Conservation (phyloP, 1,140 invertebrate genomes). For the Tetraneura akinire region DNA sequence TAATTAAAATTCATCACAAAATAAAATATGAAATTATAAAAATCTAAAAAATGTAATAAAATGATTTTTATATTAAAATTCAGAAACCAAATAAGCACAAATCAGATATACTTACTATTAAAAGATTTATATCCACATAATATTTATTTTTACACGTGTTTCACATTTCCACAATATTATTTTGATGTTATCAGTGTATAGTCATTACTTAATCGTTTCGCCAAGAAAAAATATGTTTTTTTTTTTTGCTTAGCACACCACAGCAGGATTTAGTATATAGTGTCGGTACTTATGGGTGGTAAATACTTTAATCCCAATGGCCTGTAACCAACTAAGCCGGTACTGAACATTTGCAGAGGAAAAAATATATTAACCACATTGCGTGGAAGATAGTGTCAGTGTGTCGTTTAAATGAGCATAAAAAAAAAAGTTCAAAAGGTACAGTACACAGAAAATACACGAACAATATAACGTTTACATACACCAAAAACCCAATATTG, state of each 20-base stretch:
- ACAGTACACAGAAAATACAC: background rate
- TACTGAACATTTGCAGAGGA: constrained; percentile 7
- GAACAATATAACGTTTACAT: background rate
- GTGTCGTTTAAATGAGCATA: constrained; percentile 19
- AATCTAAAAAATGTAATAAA: too few species aligned
- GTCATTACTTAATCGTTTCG: constrained; percentile 24
- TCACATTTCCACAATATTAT: constrained; percentile 8
- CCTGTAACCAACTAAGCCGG: constrained; percentile 44
- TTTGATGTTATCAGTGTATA: background rate
- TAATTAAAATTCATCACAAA: too few species aligned
- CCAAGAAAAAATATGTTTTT: background rate
- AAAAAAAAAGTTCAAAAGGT: constrained; percentile 14
- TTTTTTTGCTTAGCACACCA: constrained; percentile 38
- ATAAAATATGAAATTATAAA: too few species aligned
- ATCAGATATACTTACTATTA: too few species aligned
- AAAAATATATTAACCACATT: constrained; percentile 29
- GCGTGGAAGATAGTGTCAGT: background rate
- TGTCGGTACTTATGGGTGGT: constrained; percentile 22
- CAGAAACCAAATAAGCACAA: too few species aligned
- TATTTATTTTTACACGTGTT: background rate
- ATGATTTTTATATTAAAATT: too few species aligned
- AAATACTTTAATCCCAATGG: constrained; percentile 46
- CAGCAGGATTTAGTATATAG: constrained; percentile 28
- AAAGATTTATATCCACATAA: background rate
- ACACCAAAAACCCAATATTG: constrained; percentile 1